A percentile compares a stretch with the other conserved stretches of the same genome.
These are phyloP conservation scores for Leptonema lineaticorne DNA, from an alignment of 1,140 invertebrate species.

Conservation along the genomic window DNA sequence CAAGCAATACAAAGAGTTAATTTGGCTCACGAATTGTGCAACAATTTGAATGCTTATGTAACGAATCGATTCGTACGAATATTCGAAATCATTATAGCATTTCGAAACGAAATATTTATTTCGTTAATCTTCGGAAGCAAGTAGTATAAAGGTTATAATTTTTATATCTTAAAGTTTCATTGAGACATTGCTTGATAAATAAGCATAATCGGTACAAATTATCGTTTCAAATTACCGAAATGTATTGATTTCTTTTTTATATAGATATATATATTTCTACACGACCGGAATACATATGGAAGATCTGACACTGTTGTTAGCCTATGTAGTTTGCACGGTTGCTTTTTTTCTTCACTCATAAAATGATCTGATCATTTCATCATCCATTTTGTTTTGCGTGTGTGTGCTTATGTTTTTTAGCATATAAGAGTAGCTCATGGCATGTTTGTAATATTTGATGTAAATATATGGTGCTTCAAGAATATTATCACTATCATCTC, in stretches of 20 bases:
- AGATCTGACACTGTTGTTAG: conserved; percentile 6
- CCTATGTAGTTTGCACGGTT: conserved; percentile 14
- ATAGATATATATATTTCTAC: not conserved
- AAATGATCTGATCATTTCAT: conserved; percentile 1
- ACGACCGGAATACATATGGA: conserved; percentile 19
- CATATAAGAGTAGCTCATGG: not conserved
- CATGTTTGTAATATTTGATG: conserved; percentile 1
- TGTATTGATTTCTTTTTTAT: too few species aligned
- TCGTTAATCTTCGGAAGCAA: not conserved
- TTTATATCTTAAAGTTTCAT: not conserved
- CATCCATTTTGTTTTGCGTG: conserved; percentile 9
- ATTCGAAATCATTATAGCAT: not conserved
- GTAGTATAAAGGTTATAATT: not conserved
- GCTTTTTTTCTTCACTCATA: conserved; percentile 1
- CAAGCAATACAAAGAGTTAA: conserved; percentile 5
- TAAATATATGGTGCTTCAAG: not conserved
- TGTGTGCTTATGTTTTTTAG: conserved; percentile 2
- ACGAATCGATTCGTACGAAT: not conserved
- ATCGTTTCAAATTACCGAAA: too few species aligned
- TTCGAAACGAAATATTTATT: not conserved
- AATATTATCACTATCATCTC: not conserved
- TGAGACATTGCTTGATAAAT: not conserved
- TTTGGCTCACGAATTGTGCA: not conserved
- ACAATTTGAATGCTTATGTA: not conserved
- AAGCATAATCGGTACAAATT: too few species aligned